Percentiles rank a stretch among this genome's conserved stretches.
phyloP scores from a whole-genome alignment of 1,140 invertebrate genomes.

The Pachypeltis micranthus region DNA sequence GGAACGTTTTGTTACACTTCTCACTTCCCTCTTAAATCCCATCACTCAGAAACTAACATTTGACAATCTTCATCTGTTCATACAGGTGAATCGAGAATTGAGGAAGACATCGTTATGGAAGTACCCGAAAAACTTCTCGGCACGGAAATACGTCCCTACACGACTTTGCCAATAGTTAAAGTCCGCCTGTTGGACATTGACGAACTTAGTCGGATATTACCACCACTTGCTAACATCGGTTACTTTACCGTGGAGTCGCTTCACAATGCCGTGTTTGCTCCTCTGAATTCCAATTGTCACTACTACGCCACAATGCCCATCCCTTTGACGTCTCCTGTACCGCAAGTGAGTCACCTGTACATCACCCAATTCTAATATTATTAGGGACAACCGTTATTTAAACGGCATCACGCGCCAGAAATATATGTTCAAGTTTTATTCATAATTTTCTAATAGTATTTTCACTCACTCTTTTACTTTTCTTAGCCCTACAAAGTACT shows the following conservation, averaged over 20 bases:
- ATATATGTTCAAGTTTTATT: too few relatives aligned
- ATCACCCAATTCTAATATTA: too few relatives aligned
- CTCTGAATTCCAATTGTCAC: not conserved
- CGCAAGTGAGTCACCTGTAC: not conserved
- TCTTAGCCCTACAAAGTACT: too few relatives aligned
- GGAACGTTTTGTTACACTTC: too few relatives aligned
- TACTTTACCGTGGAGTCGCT: conserved; percentile 10
- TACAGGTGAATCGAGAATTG: conserved; percentile 1
- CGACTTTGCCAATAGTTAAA: not conserved
- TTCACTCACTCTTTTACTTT: too few relatives aligned
- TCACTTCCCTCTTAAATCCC: too few relatives aligned
- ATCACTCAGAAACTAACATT: too few relatives aligned
- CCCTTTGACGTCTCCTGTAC: not conserved
- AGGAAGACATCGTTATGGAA: conserved; percentile 9
- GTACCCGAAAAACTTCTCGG: not conserved
- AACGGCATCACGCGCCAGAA: too few relatives aligned
- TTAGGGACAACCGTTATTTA: too few relatives aligned
- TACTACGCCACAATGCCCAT: not conserved
- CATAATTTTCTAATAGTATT: too few relatives aligned
- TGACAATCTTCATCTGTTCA: too few relatives aligned
- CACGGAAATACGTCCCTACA: not conserved
- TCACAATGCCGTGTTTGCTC: not conserved
- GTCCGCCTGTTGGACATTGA: not conserved
- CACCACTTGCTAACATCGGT: not conserved
- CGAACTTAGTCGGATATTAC: not conserved